phyloP scores from a whole-genome alignment of 2,113 vertebrate genomes.

The Tyto alba region DNA sequence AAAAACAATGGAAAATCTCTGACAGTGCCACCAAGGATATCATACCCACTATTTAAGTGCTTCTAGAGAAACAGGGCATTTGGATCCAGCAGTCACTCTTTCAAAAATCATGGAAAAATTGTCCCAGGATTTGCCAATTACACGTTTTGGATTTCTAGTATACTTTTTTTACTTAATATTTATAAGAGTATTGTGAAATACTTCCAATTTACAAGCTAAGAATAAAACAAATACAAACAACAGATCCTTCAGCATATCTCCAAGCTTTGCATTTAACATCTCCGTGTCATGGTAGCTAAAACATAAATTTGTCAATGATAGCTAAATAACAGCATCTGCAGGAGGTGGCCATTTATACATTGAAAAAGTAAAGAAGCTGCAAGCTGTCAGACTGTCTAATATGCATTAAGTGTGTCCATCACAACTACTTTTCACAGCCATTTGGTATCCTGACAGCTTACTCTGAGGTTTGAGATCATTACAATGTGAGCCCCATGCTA shows the following conservation, averaged over 20 bases:
- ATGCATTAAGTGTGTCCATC: neutral
- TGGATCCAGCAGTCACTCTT: neutral
- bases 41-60: neutral
- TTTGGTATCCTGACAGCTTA: neutral
- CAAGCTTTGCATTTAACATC: neutral
- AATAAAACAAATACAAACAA: neutral
- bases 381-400: neutral
- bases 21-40: neutral
- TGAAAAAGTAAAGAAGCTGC: neutral
- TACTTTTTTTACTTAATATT: neutral
- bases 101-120: neutral
- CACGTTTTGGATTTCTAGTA: neutral
- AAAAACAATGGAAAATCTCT: neutral
- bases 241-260: neutral
- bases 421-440: neutral
- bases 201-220: neutral
- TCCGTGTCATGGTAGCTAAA: neutral
- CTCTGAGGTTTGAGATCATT: neutral
- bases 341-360: neutral
- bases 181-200: neutral
- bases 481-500: neutral
- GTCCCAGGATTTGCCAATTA: neutral
- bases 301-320: neutral
- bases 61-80: neutral
- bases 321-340: neutral